Conservation (phyloP, 1,140 invertebrate genomes). For the Apocrypta bakeri region DNA sequence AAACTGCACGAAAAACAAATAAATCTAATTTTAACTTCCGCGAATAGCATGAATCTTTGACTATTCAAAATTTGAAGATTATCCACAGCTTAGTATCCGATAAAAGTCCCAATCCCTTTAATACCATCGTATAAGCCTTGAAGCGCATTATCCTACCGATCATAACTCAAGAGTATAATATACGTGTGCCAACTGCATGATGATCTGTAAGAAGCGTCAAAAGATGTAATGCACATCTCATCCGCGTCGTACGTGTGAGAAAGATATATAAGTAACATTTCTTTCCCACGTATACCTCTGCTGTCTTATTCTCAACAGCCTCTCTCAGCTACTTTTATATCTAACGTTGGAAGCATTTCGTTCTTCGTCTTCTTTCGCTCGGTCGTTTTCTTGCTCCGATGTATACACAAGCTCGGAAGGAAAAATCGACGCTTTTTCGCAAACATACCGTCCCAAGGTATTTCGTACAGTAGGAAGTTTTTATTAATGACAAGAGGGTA, state of each 20-base stretch:
- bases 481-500: not conserved
- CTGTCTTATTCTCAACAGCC: too few species aligned
- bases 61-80: too few species aligned
- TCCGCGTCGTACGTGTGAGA: not conserved
- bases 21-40: too few species aligned
- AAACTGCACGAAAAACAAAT: too few species aligned
- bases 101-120: not conserved
- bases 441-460: not conserved
- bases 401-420: too few species aligned
- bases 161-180: not conserved
- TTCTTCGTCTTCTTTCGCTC: too few species aligned
- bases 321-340: too few species aligned
- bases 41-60: too few species aligned
- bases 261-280: not conserved
- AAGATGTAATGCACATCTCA: not conserved
- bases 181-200: not conserved
- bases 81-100: not conserved
- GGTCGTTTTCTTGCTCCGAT: too few species aligned
- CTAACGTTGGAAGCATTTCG: too few species aligned
- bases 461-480: not conserved
- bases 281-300: too few species aligned
- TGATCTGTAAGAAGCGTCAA: not conserved
- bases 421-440: slow-evolving; percentile 22
- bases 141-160: not conserved
- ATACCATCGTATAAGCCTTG: not conserved